A percentile compares a stretch with the other conserved stretches of the same genome.
These are phyloP conservation scores for Phyllotis vaccarum DNA, from an alignment of 2,797 vertebrate genomes.

Conservation along the genomic window DNA sequence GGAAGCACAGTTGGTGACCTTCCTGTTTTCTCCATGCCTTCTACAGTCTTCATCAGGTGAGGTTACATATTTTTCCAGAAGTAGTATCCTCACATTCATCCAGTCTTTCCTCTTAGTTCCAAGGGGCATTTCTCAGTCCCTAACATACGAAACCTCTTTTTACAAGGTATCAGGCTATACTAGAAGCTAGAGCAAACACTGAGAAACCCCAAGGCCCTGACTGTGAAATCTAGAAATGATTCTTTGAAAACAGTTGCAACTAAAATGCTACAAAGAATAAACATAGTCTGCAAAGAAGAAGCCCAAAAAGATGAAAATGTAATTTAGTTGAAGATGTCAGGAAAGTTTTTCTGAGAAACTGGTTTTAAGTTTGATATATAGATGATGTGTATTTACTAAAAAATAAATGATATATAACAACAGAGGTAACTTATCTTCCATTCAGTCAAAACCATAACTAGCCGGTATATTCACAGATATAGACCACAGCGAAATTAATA, in stretches of 20 bases:
- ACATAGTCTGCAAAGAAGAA: not conserved
- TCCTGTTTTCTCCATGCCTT: constrained; percentile 1
- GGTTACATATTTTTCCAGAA: not conserved
- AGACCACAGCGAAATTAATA: not conserved
- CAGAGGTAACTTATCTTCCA: not conserved
- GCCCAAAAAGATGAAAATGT: not conserved
- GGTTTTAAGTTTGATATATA: constrained; percentile 34
- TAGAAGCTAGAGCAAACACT: constrained; percentile 2
- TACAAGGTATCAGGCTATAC: not conserved
- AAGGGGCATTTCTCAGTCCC: constrained; percentile 41
- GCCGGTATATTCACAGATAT: not conserved
- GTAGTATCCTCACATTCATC: constrained; percentile 8
- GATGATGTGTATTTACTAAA: not conserved
- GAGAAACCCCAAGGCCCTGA: not conserved
- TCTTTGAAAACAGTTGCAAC: not conserved
- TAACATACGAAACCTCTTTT: constrained; percentile 16
- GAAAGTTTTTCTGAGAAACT: constrained; percentile 6
- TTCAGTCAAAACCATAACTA: constrained; percentile 14
- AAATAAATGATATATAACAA: not conserved
- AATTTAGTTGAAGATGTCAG: constrained; percentile 1
- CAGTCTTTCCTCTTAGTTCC: constrained; percentile 37
- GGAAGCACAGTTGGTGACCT: constrained; percentile 23
- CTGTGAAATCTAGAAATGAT: constrained; percentile 9
- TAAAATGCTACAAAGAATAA: constrained; percentile 19
- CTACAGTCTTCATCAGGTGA: not conserved